phyloP scores from a whole-genome alignment of 2,797 vertebrate species.

The Emys orbicularis region DNA sequence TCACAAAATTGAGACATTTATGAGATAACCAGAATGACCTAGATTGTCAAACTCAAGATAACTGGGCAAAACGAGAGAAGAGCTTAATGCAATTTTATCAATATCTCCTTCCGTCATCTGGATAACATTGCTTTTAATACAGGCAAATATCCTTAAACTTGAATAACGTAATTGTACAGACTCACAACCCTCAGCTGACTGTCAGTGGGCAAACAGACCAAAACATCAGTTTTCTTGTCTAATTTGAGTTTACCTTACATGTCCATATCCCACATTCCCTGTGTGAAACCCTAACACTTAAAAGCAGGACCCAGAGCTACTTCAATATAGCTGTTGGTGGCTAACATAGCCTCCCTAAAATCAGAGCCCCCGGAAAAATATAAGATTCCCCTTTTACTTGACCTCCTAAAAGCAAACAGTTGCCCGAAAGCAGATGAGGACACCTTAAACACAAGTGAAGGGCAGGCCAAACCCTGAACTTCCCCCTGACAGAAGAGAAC shows the following conservation, averaged over 20 bases:
- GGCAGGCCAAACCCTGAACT: rapidly evolving
- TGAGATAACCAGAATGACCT: background rate
- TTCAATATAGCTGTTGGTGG: background rate
- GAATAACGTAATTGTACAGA: background rate
- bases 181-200: background rate
- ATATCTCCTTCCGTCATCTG: background rate
- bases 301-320: background rate
- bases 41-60: background rate
- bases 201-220: background rate
- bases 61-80: background rate
- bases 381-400: background rate
- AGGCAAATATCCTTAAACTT: background rate
- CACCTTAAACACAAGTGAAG: background rate
- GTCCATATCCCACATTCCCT: background rate
- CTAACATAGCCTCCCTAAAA: background rate
- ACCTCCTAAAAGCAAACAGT: background rate
- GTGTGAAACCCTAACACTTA: background rate
- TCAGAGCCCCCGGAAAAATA: background rate
- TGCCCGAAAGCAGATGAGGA: background rate
- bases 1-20: background rate
- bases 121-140: background rate
- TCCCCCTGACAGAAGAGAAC: rapidly evolving
- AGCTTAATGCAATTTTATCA: background rate
- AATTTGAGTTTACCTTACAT: background rate
- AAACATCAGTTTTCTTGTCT: background rate